phyloP scores from a whole-genome alignment of 1,140 invertebrate genomes.

The Ditylenchus dipsaci region DNA sequence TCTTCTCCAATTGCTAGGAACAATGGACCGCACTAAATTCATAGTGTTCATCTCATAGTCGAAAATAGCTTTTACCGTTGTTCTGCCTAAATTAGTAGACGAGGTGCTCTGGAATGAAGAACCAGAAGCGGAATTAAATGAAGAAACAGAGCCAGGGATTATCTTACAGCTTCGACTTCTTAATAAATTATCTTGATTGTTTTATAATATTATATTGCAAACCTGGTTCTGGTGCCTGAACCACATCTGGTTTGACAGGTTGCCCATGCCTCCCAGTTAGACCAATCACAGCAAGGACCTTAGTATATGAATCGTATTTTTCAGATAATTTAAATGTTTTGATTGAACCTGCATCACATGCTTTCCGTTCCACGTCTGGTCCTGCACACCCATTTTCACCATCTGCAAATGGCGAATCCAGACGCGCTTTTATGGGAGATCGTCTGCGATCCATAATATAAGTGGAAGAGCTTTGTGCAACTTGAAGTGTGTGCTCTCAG shows the following conservation, averaged over 20 bases:
- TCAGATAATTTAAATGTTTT: neutral
- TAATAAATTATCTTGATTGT: too few species aligned
- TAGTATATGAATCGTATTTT: neutral
- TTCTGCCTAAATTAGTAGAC: too few species aligned
- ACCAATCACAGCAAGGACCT: conserved; percentile 31
- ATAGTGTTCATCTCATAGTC: neutral
- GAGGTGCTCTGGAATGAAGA: too few species aligned
- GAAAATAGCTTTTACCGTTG: neutral
- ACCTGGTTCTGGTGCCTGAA: conserved; percentile 1
- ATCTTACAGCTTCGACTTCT: too few species aligned
- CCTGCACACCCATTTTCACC: conserved; percentile 22
- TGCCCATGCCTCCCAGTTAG: neutral
- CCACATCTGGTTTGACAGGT: neutral
- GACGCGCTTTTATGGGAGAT: conserved; percentile 18
- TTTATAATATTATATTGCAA: neutral
- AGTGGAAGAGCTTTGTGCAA: conserved; percentile 27
- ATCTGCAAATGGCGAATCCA: conserved; percentile 4
- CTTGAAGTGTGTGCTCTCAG: conserved; percentile 29
- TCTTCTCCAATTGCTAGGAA: neutral
- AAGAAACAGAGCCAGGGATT: too few species aligned
- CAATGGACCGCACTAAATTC: neutral
- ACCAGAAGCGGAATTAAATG: too few species aligned
- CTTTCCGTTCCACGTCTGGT: conserved; percentile 22
- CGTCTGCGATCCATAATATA: conserved; percentile 17
- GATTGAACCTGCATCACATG: conserved; percentile 22